Base-by-base conservation (phyloP, 2,113 vertebrate species). In the Aphelocoma coerulescens region DNA sequence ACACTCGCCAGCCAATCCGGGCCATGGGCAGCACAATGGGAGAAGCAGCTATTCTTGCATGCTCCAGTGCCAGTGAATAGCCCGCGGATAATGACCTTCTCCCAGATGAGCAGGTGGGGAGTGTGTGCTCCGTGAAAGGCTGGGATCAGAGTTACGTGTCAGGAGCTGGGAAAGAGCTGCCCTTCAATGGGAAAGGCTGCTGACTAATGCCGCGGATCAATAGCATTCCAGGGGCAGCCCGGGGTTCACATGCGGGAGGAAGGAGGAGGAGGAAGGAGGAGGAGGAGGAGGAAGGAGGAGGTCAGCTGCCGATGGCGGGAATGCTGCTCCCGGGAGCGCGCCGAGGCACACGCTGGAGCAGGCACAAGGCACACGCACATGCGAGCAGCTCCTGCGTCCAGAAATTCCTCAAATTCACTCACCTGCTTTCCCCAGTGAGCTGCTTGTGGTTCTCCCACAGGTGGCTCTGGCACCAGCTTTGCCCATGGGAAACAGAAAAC, bases 1-100 rank as follows among this genome's bases (percentile, higher is more conserved):
- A 98, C 97, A 97, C 91, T 98, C 93, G 2, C 10, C 43, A 94
- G 96, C 98, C 98, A 98, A 98, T 98, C 91, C 17, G 76, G 18
- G 26, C 27, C 51, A 20, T 1, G 24, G 63, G 61, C 55, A 27
- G 86, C 86, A 98, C 97, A 97, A 97, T 94, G 69, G 87, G 26
- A 74, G 73, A 78, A 96, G 94, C 95, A 46, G 93, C 94, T 62
- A 94, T 83, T 97, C 95, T 96, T 96, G 97, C 98, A 98, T 84
- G 98, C 97, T 97, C 96, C 95, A 61, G 58, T 96, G 97, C 57
- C 86, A 26, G 79, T 97, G 86, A 97, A 97, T 96, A 95, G 96
- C 95, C 76, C 5, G 43, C 32, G 96, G 85, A 97, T 97, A 97
- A 98, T 96, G 95, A 95, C 92, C 93, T 81, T 67, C 94, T 91